A percentile compares a stretch with the other conserved stretches of the same genome.
These are phyloP conservation scores for Trachythela sp. DNA, from an alignment of 64 coral and sea anemone species.

Conservation along the genomic window DNA sequence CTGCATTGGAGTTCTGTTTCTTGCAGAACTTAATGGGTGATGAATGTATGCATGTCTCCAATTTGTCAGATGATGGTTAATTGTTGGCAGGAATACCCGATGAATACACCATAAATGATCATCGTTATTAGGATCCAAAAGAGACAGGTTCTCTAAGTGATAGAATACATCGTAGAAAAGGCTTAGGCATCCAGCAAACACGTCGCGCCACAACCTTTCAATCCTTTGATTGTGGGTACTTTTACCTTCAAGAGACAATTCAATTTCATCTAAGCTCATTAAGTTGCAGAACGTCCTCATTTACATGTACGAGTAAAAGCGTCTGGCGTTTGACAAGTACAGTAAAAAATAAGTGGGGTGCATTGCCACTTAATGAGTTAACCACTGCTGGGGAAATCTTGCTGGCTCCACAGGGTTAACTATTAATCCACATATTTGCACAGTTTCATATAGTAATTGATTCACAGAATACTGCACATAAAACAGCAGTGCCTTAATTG, in stretches of 20 bases:
- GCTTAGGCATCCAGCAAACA: constrained; percentile 27
- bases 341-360: too few relatives aligned
- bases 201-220: constrained; percentile 33
- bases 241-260: neutral
- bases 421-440: too few relatives aligned
- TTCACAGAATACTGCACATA: too few relatives aligned
- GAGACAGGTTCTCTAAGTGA: constrained; percentile 19
- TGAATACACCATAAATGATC: constrained; percentile 27
- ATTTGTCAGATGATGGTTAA: constrained; percentile 15
- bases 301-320: too few relatives aligned
- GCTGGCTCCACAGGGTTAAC: too few relatives aligned
- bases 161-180: constrained; percentile 39
- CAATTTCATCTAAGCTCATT: too few relatives aligned
- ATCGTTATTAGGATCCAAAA: constrained; percentile 17
- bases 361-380: too few relatives aligned
- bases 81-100: constrained; percentile 28
- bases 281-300: too few relatives aligned
- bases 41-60: constrained; percentile 21
- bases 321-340: too few relatives aligned
- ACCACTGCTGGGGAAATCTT: too few relatives aligned
- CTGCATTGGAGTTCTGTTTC: constrained; percentile 40
- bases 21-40: constrained; percentile 37
- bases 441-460: too few relatives aligned
- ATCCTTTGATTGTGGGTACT: constrained; percentile 47
- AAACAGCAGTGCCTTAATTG: too few relatives aligned